Percentiles rank a stretch among this genome's conserved stretches.
phyloP scores from a whole-genome alignment of 2,888 invertebrate genomes.

The Phyllotreta cruciferae region DNA sequence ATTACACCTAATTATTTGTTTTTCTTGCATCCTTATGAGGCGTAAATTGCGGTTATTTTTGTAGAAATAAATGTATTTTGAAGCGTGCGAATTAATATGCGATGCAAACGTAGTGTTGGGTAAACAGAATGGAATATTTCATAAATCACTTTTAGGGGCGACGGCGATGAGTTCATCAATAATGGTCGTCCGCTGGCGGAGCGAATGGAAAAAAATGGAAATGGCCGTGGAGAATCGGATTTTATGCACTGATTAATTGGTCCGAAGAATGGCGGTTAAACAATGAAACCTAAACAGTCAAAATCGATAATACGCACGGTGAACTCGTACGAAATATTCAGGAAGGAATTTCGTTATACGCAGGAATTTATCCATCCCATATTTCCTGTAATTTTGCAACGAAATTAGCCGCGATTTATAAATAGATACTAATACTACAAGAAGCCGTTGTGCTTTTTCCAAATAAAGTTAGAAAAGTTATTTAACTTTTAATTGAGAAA shows the following conservation, averaged over 20 bases:
- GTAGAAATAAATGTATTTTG: no score
- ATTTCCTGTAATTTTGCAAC: no score
- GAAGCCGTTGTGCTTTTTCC: slow-evolving; percentile 5
- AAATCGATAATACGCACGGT: background rate
- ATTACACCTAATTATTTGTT: no score
- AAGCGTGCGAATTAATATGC: background rate
- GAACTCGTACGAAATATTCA: no score
- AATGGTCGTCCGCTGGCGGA: background rate
- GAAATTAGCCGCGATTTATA: background rate
- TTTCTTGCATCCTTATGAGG: no score
- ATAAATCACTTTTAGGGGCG: slow-evolving; percentile 15
- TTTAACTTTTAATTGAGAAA: slow-evolving; percentile 19
- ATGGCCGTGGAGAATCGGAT: slow-evolving; percentile 10
- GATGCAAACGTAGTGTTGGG: background rate
- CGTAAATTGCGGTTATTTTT: no score
- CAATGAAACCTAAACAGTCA: slow-evolving; percentile 7
- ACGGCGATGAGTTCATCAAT: slow-evolving; percentile 15
- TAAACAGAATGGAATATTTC: slow-evolving; percentile 1
- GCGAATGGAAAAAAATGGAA: slow-evolving; percentile 14
- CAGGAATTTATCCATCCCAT: no score
- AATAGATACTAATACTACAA: slow-evolving; percentile 9
- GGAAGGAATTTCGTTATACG: no score
- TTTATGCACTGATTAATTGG: slow-evolving; percentile 14
- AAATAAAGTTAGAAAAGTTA: slow-evolving; percentile 12
- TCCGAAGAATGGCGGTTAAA: slow-evolving; percentile 8